Evolutionary conservation across 2,888 invertebrate species (phyloP).

Genomic region (Trichogramma evanescens): DNA sequence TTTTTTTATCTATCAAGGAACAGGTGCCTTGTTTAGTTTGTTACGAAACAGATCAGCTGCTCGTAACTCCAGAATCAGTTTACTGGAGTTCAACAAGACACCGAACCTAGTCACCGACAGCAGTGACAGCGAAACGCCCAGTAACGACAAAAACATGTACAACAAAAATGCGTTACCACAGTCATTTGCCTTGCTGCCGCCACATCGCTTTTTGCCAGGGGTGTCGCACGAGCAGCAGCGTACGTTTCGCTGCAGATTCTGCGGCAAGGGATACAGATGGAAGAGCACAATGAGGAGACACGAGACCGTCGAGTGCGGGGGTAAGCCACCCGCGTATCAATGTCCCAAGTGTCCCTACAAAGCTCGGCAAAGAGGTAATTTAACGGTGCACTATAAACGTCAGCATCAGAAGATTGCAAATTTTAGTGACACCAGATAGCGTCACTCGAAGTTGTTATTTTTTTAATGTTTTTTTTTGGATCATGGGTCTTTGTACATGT

Average conservation of each 20-base stretch:
- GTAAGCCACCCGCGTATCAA: conserved; percentile 74
- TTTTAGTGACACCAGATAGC: conserved; percentile 32
- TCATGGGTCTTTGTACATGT: background rate
- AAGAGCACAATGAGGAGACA: conserved; percentile 77
- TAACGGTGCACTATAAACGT: conserved; percentile 73
- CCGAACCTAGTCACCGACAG: conserved; percentile 15
- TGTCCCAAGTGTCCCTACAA: conserved; percentile 73
- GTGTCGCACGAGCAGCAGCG: conserved; percentile 53
- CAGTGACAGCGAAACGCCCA: conserved; percentile 25
- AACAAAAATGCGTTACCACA: conserved; percentile 40
- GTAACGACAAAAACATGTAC: conserved; percentile 29
- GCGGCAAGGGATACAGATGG: conserved; percentile 81
- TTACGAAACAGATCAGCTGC: conserved; percentile 25
- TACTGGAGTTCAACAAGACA: conserved; percentile 3
- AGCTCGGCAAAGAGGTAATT: conserved; percentile 75
- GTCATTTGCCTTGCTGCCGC: conserved; percentile 45
- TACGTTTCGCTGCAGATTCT: conserved; percentile 73
- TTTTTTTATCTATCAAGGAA: conserved; percentile 43
- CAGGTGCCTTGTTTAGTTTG: conserved; percentile 42
- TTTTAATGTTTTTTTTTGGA: conserved; percentile 1
- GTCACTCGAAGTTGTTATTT: conserved; percentile 9
- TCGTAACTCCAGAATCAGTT: conserved; percentile 19
- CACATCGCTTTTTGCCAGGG: conserved; percentile 44
- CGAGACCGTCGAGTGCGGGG: conserved; percentile 78
- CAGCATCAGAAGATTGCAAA: conserved; percentile 54